A percentile compares a stretch with the other conserved stretches of the same genome.
Conservation (phyloP, 2,888 invertebrate genomes). For the Pogonocherus hispidulus region DNA sequence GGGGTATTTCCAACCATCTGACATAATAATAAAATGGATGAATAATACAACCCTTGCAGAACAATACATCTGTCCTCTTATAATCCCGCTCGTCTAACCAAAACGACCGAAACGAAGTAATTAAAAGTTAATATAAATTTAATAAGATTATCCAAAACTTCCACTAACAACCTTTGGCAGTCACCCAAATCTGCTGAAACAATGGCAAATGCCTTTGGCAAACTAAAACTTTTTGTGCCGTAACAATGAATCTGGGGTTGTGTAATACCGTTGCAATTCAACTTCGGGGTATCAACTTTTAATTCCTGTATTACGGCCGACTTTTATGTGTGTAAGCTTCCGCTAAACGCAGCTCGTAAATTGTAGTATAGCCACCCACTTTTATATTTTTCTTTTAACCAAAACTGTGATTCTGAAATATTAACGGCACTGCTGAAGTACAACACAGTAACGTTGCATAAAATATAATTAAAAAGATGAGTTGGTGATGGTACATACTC, state of each 20-base stretch:
- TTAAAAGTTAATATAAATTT: conserved; percentile 26
- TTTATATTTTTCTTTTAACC: neutral
- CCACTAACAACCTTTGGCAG: conserved; percentile 18
- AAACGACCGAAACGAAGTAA: conserved; percentile 8
- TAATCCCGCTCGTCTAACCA: neutral
- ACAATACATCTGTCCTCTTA: conserved; percentile 5
- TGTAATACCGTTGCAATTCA: conserved; percentile 7
- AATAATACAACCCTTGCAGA: neutral
- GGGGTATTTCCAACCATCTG: too few relatives aligned
- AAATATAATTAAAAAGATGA: neutral
- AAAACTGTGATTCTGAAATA: neutral
- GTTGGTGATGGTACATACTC: too few relatives aligned
- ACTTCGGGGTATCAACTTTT: neutral
- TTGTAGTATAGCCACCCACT: neutral
- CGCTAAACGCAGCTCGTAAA: neutral
- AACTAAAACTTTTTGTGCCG: conserved; percentile 15
- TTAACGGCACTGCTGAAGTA: too few relatives aligned
- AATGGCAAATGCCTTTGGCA: conserved; percentile 19
- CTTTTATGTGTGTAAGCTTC: neutral
- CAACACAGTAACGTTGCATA: too few relatives aligned
- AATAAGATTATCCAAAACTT: conserved; percentile 22
- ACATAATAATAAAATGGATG: too few relatives aligned
- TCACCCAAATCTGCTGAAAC: conserved; percentile 10
- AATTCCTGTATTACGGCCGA: conserved; percentile 3
- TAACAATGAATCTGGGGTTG: conserved; percentile 14